Evolutionary conservation across 2,888 invertebrate genomes (phyloP).

Genomic region (Folsomia candida): DNA sequence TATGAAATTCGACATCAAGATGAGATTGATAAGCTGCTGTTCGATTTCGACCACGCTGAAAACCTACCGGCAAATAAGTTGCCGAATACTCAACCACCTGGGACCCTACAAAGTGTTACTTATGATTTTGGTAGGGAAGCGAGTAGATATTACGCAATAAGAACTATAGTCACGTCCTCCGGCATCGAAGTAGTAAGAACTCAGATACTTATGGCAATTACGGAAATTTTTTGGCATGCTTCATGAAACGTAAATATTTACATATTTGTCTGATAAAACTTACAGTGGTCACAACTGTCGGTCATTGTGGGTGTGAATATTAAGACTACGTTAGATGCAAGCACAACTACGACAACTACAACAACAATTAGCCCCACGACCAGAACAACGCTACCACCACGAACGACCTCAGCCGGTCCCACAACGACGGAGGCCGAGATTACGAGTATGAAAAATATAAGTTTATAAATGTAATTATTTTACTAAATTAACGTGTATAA

Average conservation of each 20-base stretch:
- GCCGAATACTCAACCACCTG: not conserved
- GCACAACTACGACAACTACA: slow-evolving; percentile 8
- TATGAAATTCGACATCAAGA: not conserved
- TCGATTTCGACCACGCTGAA: not conserved
- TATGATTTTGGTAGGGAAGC: not conserved
- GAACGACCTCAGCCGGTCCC: slow-evolving; percentile 7
- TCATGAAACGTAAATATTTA: no score
- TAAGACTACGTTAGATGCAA: no score
- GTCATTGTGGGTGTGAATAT: not conserved
- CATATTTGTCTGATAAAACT: no score
- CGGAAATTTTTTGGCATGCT: no score
- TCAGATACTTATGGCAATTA: not conserved
- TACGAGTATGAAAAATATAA: not conserved
- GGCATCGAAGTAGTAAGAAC: no score
- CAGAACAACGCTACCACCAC: slow-evolving; percentile 2
- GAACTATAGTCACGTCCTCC: no score
- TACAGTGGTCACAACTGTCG: not conserved
- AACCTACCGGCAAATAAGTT: not conserved
- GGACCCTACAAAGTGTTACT: not conserved
- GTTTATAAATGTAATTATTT: not conserved
- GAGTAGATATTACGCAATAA: not conserved
- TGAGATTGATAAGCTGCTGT: not conserved
- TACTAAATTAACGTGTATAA: not conserved
- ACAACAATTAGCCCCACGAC: slow-evolving; percentile 3
- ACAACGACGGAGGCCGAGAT: not conserved